Evolutionary conservation across 2,888 invertebrate genomes (phyloP).

Genomic region (Tholera decimalis): DNA sequence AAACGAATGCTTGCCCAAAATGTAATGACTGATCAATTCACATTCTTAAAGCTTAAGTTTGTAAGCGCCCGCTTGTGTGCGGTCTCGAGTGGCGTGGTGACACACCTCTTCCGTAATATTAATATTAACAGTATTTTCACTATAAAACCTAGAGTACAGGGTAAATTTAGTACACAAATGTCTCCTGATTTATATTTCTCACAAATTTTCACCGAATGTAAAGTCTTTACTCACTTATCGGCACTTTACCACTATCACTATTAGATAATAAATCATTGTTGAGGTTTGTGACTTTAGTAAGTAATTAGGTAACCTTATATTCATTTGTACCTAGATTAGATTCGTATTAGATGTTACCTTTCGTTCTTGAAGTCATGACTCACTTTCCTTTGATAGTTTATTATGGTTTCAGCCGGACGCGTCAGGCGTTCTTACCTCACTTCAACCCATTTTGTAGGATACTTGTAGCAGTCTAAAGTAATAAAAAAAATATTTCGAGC

Average conservation of each 20-base stretch:
- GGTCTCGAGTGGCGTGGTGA: slow-evolving; percentile 58
- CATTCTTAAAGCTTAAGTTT: slow-evolving; percentile 72
- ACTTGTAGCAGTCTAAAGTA: slow-evolving; percentile 85
- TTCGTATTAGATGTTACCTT: slow-evolving; percentile 73
- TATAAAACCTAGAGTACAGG: slow-evolving; percentile 91
- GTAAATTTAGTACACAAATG: slow-evolving; percentile 89
- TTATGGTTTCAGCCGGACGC: slow-evolving; percentile 74
- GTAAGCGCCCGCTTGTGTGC: slow-evolving; percentile 66
- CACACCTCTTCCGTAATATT: slow-evolving; percentile 74
- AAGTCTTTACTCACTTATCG: slow-evolving; percentile 86
- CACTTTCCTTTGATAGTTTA: slow-evolving; percentile 71
- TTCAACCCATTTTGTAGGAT: slow-evolving; percentile 88
- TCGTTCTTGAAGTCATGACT: slow-evolving; percentile 71
- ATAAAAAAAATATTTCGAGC: slow-evolving; percentile 90
- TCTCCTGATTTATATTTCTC: slow-evolving; percentile 86
- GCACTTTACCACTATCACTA: slow-evolving; percentile 84
- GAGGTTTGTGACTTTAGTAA: slow-evolving; percentile 85
- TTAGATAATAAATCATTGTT: slow-evolving; percentile 86
- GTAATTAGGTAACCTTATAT: slow-evolving; percentile 80
- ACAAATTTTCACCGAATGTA: slow-evolving; percentile 87
- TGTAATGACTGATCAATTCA: slow-evolving; percentile 84
- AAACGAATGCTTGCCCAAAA: slow-evolving; percentile 85
- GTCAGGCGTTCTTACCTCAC: slow-evolving; percentile 79
- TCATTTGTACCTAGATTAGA: slow-evolving; percentile 84
- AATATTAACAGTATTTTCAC: slow-evolving; percentile 83